Conservation (phyloP, 2,888 invertebrate genomes). For the Petrolisthes manimaculis region DNA sequence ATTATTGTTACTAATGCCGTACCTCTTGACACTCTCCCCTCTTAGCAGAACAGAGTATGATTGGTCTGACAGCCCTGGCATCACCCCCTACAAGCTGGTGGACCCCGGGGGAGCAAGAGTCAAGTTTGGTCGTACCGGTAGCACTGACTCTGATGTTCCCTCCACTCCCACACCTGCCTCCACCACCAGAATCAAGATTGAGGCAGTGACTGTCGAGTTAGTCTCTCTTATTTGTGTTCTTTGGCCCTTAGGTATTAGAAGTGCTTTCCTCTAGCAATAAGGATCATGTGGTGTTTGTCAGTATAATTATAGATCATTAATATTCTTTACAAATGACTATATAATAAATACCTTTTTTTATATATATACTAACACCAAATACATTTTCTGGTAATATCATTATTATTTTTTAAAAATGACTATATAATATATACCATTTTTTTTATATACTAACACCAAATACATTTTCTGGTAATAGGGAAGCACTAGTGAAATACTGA, state of each 20-base stretch:
- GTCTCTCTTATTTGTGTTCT: background rate
- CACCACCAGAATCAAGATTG: constrained; percentile 53
- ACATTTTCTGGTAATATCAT: background rate
- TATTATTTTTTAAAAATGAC: background rate
- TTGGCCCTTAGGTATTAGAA: background rate
- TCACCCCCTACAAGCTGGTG: constrained; percentile 59
- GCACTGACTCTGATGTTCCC: constrained; percentile 49
- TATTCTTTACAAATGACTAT: background rate
- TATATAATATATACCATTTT: no score
- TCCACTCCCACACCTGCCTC: constrained; percentile 41
- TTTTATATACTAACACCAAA: no score
- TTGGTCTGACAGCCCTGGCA: constrained; percentile 60
- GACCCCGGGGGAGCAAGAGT: constrained; percentile 33
- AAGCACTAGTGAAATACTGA: no score
- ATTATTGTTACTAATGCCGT: no score
- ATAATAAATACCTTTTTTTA: no score
- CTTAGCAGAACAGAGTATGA: constrained; percentile 58
- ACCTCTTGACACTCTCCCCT: no score
- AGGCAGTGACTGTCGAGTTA: constrained; percentile 26
- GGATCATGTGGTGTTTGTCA: no score
- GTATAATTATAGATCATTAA: background rate
- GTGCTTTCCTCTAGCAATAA: background rate
- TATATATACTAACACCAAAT: no score
- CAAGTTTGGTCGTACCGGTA: constrained; percentile 49
- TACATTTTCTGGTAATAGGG: no score